A percentile compares a stretch with the other conserved stretches of the same genome.
phyloP scores from a whole-genome alignment of 2,888 invertebrate genomes.

The Mongoloraphidia duomilia region DNA sequence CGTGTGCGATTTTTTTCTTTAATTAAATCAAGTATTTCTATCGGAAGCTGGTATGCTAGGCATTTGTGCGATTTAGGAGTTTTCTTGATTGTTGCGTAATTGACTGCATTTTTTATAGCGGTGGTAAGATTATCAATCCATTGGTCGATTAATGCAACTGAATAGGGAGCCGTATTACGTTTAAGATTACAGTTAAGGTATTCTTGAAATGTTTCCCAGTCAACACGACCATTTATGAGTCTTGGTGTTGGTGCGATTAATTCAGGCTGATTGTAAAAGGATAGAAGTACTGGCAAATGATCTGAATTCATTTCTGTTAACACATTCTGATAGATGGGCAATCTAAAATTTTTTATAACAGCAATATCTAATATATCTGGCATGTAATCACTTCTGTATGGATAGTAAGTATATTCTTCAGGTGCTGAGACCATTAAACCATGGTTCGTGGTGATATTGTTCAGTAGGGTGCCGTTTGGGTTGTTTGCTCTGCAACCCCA shows the following conservation, averaged over 20 bases:
- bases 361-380: conserved; percentile 8
- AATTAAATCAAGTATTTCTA: background rate
- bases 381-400: conserved; percentile 6
- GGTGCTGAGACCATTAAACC: conserved; percentile 7
- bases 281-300: conserved; percentile 6
- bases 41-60: background rate
- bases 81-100: background rate
- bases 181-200: background rate
- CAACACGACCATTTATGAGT: background rate
- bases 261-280: background rate
- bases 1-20: background rate
- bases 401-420: conserved; percentile 8
- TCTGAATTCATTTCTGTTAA: conserved; percentile 8
- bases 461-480: conserved; percentile 3
- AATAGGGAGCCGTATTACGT: background rate
- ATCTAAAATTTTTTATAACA: conserved; percentile 6
- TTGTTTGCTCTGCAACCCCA: conserved; percentile 9
- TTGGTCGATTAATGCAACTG: background rate
- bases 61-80: background rate
- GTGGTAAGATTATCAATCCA: background rate
- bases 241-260: background rate
- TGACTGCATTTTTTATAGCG: background rate
- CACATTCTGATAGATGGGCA: conserved; percentile 7
- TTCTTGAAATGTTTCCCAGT: background rate
- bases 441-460: conserved; percentile 2